Conservation (phyloP, 2,888 invertebrate species). For the Acheta domesticus region DNA sequence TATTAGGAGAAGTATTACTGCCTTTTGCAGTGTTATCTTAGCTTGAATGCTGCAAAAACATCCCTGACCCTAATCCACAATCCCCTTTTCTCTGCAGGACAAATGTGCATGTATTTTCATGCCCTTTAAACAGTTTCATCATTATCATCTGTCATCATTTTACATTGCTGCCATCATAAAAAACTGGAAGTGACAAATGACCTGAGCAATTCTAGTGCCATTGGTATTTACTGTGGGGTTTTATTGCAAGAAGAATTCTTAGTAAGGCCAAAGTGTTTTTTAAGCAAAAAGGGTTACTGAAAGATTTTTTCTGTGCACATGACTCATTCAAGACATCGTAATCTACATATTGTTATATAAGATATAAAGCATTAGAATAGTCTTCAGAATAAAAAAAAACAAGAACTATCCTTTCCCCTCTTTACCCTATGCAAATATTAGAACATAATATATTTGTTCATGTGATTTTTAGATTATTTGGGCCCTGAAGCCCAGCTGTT, state of each 20-base stretch:
- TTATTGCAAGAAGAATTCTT: conserved; percentile 48
- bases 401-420: conserved; percentile 39
- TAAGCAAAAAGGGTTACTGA: conserved; percentile 29
- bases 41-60: background rate
- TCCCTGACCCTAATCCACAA: background rate
- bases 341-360: conserved; percentile 58
- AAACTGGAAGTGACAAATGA: conserved; percentile 37
- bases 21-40: conserved; percentile 18
- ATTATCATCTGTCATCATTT: background rate
- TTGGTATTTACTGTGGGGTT: conserved; percentile 50
- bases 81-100: conserved; percentile 4
- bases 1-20: background rate
- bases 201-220: conserved; percentile 54
- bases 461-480: conserved; percentile 47
- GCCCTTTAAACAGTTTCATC: background rate
- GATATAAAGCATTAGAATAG: conserved; percentile 38
- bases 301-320: conserved; percentile 47
- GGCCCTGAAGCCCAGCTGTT: conserved; percentile 40
- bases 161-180: background rate
- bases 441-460: conserved; percentile 45
- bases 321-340: conserved; percentile 48
- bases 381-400: conserved; percentile 35
- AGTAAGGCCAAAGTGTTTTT: conserved; percentile 54
- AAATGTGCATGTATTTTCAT: background rate
- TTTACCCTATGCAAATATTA: conserved; percentile 41